A percentile compares a stretch with the other conserved stretches of the same genome.
phyloP scores from a whole-genome alignment of 2,888 invertebrate species.

The Endotricha flammealis region DNA sequence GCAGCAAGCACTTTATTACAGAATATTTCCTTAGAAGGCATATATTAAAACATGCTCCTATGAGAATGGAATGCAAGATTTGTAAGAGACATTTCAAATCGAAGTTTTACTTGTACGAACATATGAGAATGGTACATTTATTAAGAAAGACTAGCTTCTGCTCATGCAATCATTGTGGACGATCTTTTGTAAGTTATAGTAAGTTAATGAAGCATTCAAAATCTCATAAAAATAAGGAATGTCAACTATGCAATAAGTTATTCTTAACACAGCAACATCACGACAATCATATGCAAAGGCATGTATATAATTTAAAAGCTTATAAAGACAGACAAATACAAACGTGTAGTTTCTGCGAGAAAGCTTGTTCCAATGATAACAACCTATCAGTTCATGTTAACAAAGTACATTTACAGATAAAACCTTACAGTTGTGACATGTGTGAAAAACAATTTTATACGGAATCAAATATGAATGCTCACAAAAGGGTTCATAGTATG shows the following conservation, averaged over 20 bases:
- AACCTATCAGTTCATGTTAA: conserved; percentile 61
- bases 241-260: conserved; percentile 49
- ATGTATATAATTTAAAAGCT: conserved; percentile 37
- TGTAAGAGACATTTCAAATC: conserved; percentile 45
- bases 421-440: conserved; percentile 66
- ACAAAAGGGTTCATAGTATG: conserved; percentile 52
- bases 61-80: conserved; percentile 35
- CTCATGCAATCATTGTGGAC: conserved; percentile 45
- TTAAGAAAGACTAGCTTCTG: conserved; percentile 27
- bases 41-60: conserved; percentile 43
- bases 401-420: conserved; percentile 64
- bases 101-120: conserved; percentile 55
- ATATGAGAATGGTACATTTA: conserved; percentile 49
- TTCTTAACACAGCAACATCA: conserved; percentile 41
- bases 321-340: conserved; percentile 28
- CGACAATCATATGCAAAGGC: conserved; percentile 50
- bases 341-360: conserved; percentile 66
- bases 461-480: conserved; percentile 48
- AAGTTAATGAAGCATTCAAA: conserved; percentile 40
- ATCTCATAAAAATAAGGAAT: conserved; percentile 39
- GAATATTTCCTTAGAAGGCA: conserved; percentile 59
- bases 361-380: conserved; percentile 49
- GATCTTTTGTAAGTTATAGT: conserved; percentile 33
- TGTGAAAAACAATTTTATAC: conserved; percentile 63
- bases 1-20: conserved; percentile 58